Conservation (phyloP, 1,140 invertebrate genomes). For the Gonatopus flavifemur region DNA sequence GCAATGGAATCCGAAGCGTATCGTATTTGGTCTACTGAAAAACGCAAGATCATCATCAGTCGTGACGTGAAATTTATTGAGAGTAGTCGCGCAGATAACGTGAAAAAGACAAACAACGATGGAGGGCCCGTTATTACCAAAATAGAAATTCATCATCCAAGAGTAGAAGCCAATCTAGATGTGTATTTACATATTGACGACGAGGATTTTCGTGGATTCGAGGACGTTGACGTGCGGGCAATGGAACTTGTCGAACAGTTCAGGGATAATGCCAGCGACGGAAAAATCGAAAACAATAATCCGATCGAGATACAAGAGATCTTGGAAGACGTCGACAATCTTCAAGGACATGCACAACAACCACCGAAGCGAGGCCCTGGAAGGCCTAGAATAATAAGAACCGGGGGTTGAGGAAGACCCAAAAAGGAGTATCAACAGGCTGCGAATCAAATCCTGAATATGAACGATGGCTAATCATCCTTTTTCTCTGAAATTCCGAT, state of each 20-base stretch:
- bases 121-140: too few relatives aligned
- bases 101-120: too few relatives aligned
- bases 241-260: background rate
- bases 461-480: background rate
- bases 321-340: too few relatives aligned
- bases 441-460: background rate
- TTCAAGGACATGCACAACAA: too few relatives aligned
- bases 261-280: background rate
- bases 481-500: slow-evolving; percentile 12
- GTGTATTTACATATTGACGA: too few relatives aligned
- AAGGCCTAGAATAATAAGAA: slow-evolving; percentile 1
- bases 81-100: too few relatives aligned
- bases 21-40: slow-evolving; percentile 24
- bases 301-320: background rate
- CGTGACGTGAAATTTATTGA: slow-evolving; percentile 37
- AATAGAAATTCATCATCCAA: too few relatives aligned
- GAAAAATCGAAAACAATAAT: background rate
- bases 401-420: slow-evolving; percentile 5
- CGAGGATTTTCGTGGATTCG: background rate
- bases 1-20: slow-evolving; percentile 31
- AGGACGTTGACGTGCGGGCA: too few relatives aligned
- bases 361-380: background rate
- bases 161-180: too few relatives aligned
- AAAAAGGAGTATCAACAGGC: slow-evolving; percentile 2
- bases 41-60: slow-evolving; percentile 28